Percentiles rank a stretch among this genome's conserved stretches.
These are phyloP conservation scores for Laspeyria flexula DNA, from an alignment of 2,888 invertebrate genomes.

Conservation along the genomic window DNA sequence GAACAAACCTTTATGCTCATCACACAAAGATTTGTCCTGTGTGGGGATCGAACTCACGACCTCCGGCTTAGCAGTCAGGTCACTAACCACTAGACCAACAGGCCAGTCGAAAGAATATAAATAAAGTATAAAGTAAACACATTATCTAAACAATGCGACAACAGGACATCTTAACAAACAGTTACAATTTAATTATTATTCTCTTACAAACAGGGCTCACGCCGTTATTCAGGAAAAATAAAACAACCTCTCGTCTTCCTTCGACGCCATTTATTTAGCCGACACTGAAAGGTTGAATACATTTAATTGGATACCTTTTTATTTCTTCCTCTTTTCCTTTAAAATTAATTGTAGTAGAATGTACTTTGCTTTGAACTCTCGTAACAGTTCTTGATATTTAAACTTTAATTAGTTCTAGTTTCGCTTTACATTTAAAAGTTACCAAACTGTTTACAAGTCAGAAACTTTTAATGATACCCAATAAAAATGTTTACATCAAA, in stretches of 20 bases:
- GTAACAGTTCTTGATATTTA: conserved; percentile 11
- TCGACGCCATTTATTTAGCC: conserved; percentile 53
- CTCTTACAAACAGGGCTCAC: conserved; percentile 21
- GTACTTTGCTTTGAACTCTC: conserved; percentile 17
- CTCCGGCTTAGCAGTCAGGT: too few relatives aligned
- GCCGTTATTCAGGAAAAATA: conserved; percentile 40
- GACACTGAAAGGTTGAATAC: conserved; percentile 41
- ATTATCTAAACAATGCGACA: not conserved
- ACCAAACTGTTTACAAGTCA: conserved; percentile 22
- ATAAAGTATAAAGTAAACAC: not conserved
- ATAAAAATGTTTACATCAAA: conserved; percentile 20
- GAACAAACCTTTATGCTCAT: too few relatives aligned
- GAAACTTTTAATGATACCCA: conserved; percentile 35
- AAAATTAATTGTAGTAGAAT: conserved; percentile 51
- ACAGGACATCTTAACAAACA: not conserved
- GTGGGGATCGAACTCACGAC: too few relatives aligned
- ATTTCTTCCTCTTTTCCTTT: conserved; percentile 35
- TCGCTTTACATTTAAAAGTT: conserved; percentile 14
- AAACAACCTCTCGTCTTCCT: conserved; percentile 33
- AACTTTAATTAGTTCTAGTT: conserved; percentile 17
- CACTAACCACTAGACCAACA: too few relatives aligned
- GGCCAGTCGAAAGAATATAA: not conserved
- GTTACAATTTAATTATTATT: conserved; percentile 28
- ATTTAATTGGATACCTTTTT: conserved; percentile 62
- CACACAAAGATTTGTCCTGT: too few relatives aligned